phyloP scores from a whole-genome alignment of 2,888 invertebrate species.

The Biston stratarius region DNA sequence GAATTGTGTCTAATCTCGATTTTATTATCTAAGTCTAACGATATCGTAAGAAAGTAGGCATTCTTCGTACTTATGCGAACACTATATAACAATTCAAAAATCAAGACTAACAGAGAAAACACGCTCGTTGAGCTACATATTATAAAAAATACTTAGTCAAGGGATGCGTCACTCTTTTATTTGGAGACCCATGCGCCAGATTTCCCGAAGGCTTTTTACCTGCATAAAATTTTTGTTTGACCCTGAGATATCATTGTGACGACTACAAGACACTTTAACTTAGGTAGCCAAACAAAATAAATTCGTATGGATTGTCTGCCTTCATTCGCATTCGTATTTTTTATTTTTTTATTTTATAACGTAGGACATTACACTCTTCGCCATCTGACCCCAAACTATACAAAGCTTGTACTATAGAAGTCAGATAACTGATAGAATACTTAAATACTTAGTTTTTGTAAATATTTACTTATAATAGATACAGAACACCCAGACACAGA shows the following conservation, averaged over 20 bases:
- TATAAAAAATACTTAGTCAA: neutral
- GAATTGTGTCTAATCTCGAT: no score
- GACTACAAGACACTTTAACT: neutral
- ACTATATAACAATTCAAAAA: neutral
- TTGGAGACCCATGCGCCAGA: slow-evolving; percentile 9
- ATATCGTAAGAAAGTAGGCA: no score
- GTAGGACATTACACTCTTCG: no score
- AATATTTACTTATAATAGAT: no score
- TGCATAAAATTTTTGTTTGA: slow-evolving; percentile 29
- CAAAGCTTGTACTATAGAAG: no score
- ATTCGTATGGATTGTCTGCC: neutral
- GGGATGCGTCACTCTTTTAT: neutral
- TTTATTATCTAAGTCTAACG: no score
- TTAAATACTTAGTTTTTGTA: no score
- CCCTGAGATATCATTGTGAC: slow-evolving; percentile 19
- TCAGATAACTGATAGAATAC: no score
- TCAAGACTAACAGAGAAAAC: neutral
- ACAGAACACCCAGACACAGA: no score
- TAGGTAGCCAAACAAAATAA: neutral
- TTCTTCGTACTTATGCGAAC: neutral
- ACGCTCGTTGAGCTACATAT: neutral
- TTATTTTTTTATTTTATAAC: no score
- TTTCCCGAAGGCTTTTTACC: slow-evolving; percentile 30
- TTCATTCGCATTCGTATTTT: no score
- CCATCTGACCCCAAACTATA: no score